These are phyloP conservation scores for Champsocephalus gunnari DNA, from an alignment of 2,797 vertebrate genomes.

Conservation along the genomic window DNA sequence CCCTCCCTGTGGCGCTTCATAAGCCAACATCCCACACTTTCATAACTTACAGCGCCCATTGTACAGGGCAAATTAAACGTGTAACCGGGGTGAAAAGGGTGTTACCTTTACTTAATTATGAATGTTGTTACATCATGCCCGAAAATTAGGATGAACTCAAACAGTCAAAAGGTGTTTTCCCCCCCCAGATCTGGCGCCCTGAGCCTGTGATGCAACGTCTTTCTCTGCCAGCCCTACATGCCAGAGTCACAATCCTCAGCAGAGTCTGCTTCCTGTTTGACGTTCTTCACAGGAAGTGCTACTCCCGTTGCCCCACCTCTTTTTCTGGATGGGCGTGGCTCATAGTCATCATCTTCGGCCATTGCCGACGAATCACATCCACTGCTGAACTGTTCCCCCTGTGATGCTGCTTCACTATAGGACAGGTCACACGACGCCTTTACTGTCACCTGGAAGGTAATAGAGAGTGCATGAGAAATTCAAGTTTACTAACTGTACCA, in stretches of 20 bases:
- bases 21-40: too few species aligned
- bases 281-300: conserved; percentile 83
- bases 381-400: conserved; percentile 89
- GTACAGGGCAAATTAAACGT: too few species aligned
- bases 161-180: too few species aligned
- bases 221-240: conserved; percentile 68
- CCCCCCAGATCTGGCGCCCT: too few species aligned
- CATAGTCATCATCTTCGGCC: conserved; percentile 89
- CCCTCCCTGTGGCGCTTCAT: too few species aligned
- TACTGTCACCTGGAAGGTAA: conserved; percentile 75
- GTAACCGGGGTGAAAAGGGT: too few species aligned
- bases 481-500: not conserved
- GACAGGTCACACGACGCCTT: conserved; percentile 89
- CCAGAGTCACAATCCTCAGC: conserved; percentile 88
- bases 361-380: conserved; percentile 90
- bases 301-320: conserved; percentile 71
- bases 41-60: too few species aligned
- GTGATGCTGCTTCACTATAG: conserved; percentile 88
- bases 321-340: conserved; percentile 81
- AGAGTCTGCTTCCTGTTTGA: conserved; percentile 87
- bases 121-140: too few species aligned
- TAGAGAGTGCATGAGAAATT: not conserved
- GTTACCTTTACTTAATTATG: too few species aligned
- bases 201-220: conserved; percentile 54
- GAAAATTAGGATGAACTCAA: too few species aligned